Percentiles rank a stretch among this genome's conserved stretches.
These are phyloP conservation scores for Agrypnia vestita DNA, from an alignment of 1,140 invertebrate species.

Conservation along the genomic window DNA sequence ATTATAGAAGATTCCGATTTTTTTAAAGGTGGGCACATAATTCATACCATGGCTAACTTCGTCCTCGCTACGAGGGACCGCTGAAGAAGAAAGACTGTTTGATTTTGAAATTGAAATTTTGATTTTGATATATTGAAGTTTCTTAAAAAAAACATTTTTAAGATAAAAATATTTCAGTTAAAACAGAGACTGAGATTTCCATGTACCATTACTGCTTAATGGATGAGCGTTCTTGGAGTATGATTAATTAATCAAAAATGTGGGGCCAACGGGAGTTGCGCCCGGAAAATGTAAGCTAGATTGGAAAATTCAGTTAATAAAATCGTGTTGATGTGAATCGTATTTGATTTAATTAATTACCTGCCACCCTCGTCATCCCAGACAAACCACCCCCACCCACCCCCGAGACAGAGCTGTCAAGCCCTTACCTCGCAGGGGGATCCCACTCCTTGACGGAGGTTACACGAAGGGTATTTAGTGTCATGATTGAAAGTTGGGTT, in stretches of 20 bases:
- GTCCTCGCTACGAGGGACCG: too few relatives aligned
- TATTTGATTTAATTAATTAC: constrained; percentile 59
- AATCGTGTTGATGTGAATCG: constrained; percentile 53
- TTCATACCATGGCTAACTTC: too few relatives aligned
- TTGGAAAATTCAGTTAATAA: constrained; percentile 22
- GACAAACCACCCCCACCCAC: constrained; percentile 34
- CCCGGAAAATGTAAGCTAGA: constrained; percentile 21
- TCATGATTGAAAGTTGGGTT: constrained; percentile 40
- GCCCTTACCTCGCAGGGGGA: background rate
- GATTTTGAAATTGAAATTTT: too few relatives aligned
- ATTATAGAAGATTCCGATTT: too few relatives aligned
- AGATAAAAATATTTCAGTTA: background rate
- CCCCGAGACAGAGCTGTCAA: constrained; percentile 3
- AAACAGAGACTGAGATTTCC: background rate
- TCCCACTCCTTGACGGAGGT: constrained; percentile 20
- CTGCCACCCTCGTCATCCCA: constrained; percentile 52
- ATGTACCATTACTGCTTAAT: background rate
- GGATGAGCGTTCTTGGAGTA: background rate
- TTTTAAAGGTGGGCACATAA: too few relatives aligned
- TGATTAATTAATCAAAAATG: constrained; percentile 37
- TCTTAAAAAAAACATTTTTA: too few relatives aligned
- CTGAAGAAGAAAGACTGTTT: too few relatives aligned
- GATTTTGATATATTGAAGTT: too few relatives aligned
- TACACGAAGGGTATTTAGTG: constrained; percentile 45
- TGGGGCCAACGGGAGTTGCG: background rate